Conservation (phyloP, 2,797 vertebrate species). For the Eutrigla gurnardus region DNA sequence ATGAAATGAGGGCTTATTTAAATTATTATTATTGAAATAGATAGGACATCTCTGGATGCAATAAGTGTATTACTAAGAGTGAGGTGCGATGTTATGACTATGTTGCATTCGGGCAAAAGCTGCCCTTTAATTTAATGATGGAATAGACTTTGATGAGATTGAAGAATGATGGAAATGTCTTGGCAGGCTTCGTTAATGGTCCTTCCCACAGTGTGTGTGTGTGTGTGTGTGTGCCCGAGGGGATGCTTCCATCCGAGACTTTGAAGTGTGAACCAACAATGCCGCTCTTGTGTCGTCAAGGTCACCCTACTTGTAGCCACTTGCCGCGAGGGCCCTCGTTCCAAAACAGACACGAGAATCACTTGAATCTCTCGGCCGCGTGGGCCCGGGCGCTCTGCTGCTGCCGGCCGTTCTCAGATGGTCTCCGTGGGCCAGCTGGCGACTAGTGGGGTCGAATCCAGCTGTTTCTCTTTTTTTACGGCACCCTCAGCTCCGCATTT, state of each 20-base stretch:
- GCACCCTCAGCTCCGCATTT: conserved; percentile 9
- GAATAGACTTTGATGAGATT: conserved; percentile 18
- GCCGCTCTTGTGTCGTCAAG: conserved; percentile 48
- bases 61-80: conserved; percentile 35
- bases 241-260: conserved; percentile 11
- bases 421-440: conserved; percentile 27
- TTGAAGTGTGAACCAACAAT: conserved; percentile 53
- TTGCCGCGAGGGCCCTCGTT: conserved; percentile 34
- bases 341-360: conserved; percentile 34
- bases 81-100: conserved; percentile 44
- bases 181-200: neutral
- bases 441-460: conserved; percentile 23
- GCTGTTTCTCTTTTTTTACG: conserved; percentile 38
- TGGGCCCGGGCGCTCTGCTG: neutral
- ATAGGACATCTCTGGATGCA: conserved; percentile 41
- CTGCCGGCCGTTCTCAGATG: conserved; percentile 3
- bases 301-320: conserved; percentile 46
- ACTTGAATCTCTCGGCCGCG: conserved; percentile 22
- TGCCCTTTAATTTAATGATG: conserved; percentile 15
- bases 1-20: conserved; percentile 35
- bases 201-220: neutral
- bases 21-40: conserved; percentile 56
- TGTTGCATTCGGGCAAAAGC: conserved; percentile 25
- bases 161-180: conserved; percentile 5
- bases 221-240: neutral